phyloP scores from a whole-genome alignment of 2,797 vertebrate genomes.

The Monodelphis domestica region DNA sequence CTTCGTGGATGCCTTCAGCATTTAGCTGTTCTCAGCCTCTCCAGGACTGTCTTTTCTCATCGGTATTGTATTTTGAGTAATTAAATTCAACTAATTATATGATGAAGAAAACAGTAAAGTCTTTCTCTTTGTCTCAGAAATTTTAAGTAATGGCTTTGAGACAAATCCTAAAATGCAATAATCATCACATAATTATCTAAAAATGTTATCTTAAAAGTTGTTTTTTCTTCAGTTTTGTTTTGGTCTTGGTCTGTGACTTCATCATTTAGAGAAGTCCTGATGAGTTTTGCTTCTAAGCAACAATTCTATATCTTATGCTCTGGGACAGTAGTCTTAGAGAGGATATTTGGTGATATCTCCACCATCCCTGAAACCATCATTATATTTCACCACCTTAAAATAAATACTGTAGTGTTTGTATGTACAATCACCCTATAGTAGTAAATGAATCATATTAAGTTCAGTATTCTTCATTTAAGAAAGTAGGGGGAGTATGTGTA shows the following conservation, averaged over 20 bases:
- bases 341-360: neutral
- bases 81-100: neutral
- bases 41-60: constrained; percentile 94
- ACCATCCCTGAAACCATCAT: neutral
- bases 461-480: neutral
- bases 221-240: neutral
- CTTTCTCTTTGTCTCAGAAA: neutral
- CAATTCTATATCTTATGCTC: neutral
- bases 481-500: neutral
- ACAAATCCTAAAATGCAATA: neutral
- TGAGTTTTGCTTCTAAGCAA: neutral
- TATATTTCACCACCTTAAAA: neutral
- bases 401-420: neutral
- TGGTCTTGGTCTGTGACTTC: neutral
- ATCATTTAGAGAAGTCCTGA: neutral
- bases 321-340: neutral
- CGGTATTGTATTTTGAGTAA: constrained; percentile 84
- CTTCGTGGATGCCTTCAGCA: constrained; percentile 94
- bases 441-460: neutral
- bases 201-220: neutral
- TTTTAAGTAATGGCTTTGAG: neutral
- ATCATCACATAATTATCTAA: neutral
- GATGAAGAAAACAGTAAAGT: neutral
- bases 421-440: neutral
- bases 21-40: constrained; percentile 92